These are phyloP conservation scores for Procambarus clarkii DNA, from an alignment of 1,140 invertebrate species.

Conservation along the genomic window DNA sequence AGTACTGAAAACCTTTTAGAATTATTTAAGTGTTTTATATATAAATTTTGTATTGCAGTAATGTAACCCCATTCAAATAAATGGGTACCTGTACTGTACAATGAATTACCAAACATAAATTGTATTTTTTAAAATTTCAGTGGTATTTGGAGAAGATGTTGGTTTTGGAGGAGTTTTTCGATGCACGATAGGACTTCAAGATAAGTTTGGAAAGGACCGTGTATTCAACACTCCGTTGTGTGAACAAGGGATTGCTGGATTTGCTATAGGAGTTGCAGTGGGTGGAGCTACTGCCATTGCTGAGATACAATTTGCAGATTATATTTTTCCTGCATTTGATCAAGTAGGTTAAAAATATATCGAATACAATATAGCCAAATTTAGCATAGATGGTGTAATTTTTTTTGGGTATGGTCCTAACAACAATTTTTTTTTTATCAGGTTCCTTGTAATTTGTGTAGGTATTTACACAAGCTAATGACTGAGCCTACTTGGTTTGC, in stretches of 20 bases:
- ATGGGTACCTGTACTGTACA: too few relatives aligned
- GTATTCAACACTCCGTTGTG: constrained; percentile 99
- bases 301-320: constrained; percentile 99
- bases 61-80: too few relatives aligned
- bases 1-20: too few relatives aligned
- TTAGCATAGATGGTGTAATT: neutral
- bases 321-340: constrained; percentile 99
- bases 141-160: constrained; percentile 98
- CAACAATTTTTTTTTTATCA: too few relatives aligned
- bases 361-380: too few relatives aligned
- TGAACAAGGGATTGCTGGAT: constrained; percentile 98
- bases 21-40: too few relatives aligned
- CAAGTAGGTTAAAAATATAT: constrained; percentile 81
- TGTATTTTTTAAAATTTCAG: constrained; percentile 74
- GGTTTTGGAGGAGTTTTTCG: constrained; percentile 99
- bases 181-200: constrained; percentile 93
- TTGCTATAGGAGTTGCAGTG: constrained; percentile 94
- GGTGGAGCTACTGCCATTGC: constrained; percentile 94
- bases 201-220: constrained; percentile 94
- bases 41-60: too few relatives aligned
- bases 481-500: too few relatives aligned
- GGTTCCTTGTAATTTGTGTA: too few relatives aligned
- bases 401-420: neutral
- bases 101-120: too few relatives aligned
- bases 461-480: too few relatives aligned